These are phyloP conservation scores for Caenorhabditis becei DNA, from an alignment of 2,888 invertebrate genomes.

Conservation along the genomic window DNA sequence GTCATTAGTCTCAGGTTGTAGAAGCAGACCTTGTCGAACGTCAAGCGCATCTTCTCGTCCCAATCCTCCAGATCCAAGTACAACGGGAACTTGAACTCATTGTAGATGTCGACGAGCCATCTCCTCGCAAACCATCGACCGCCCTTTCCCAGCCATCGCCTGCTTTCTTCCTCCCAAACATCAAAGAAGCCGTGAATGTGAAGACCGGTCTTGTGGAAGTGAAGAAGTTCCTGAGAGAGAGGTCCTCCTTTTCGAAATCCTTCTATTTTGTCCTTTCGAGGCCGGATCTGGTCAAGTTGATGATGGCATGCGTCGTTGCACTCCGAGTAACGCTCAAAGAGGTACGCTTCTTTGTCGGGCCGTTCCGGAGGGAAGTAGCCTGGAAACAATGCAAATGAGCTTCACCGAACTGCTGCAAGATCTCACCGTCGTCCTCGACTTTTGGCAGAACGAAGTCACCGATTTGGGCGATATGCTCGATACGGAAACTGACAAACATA, in stretches of 20 bases:
- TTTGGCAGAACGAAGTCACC: not conserved
- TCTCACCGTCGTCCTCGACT: slow-evolving; percentile 8
- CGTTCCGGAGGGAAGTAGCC: slow-evolving; percentile 28
- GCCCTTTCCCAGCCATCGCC: slow-evolving; percentile 5
- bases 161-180: slow-evolving; percentile 18
- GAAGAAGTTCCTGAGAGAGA: not conserved
- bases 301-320: not conserved
- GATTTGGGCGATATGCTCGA: slow-evolving; percentile 8
- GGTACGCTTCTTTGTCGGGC: slow-evolving; percentile 1
- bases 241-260: too few relatives aligned
- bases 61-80: not conserved
- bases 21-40: slow-evolving; percentile 33
- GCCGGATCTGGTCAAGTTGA: slow-evolving; percentile 1
- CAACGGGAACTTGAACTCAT: slow-evolving; percentile 36
- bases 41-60: slow-evolving; percentile 6
- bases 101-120: slow-evolving; percentile 41
- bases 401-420: not conserved
- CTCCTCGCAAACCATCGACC: slow-evolving; percentile 23
- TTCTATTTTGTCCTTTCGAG: not conserved
- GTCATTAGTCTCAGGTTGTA: slow-evolving; percentile 20
- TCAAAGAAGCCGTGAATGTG: slow-evolving; percentile 47
- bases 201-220: slow-evolving; percentile 14
- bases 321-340: slow-evolving; percentile 9
- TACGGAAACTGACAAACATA: slow-evolving; percentile 5
- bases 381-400: not conserved